phyloP scores from a whole-genome alignment of 92 coral and sea anemone species.

The Porites rus region DNA sequence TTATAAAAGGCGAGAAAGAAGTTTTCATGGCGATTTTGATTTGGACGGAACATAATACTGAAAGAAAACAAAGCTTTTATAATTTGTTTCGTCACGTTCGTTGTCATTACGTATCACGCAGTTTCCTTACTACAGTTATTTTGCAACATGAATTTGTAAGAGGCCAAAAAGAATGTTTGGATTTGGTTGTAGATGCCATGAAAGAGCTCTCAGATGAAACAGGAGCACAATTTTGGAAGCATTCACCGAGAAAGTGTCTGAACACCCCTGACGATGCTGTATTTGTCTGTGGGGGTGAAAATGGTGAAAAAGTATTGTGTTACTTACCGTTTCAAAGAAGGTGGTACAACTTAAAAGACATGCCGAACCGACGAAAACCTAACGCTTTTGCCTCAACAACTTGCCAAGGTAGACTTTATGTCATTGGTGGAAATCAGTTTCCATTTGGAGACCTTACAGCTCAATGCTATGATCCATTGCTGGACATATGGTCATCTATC shows the following conservation, averaged over 20 bases:
- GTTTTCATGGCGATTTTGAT: neutral
- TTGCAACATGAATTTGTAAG: neutral
- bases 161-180: neutral
- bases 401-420: neutral
- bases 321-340: neutral
- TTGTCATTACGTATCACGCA: neutral
- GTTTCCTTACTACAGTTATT: neutral
- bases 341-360: neutral
- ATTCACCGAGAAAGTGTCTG: neutral
- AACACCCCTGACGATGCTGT: neutral
- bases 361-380: neutral
- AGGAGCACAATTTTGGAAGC: neutral
- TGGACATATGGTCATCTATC: neutral
- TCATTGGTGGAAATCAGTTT: too few relatives aligned
- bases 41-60: neutral
- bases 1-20: neutral
- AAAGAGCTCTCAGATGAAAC: conserved; percentile 2
- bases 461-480: neutral
- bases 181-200: neutral
- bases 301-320: neutral
- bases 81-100: neutral
- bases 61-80: neutral
- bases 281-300: neutral
- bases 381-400: neutral
- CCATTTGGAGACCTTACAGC: too few relatives aligned